A percentile compares a stretch with the other conserved stretches of the same genome.
These are phyloP conservation scores for Myotis pilosus DNA, from an alignment of 2,797 vertebrate genomes.

Conservation along the genomic window DNA sequence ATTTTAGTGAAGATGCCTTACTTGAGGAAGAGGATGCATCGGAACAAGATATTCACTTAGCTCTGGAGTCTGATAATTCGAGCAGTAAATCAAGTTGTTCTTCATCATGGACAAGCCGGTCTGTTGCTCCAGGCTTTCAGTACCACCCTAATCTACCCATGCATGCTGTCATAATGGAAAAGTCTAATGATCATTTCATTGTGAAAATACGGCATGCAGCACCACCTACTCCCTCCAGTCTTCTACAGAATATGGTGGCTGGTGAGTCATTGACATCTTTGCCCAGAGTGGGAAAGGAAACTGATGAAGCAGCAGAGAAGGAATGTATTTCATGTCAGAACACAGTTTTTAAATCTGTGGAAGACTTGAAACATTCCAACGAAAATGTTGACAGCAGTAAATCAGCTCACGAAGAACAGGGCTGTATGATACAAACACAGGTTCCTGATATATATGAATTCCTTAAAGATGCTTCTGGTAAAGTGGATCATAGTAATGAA, in stretches of 20 bases:
- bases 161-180: conserved; percentile 97
- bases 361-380: conserved; percentile 52
- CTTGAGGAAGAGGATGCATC: conserved; percentile 94
- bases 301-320: conserved; percentile 51
- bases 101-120: conserved; percentile 80
- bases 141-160: conserved; percentile 93
- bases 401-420: conserved; percentile 46
- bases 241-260: conserved; percentile 60
- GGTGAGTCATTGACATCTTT: conserved; percentile 63
- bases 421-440: conserved; percentile 59
- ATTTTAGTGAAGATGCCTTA: conserved; percentile 93
- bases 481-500: conserved; percentile 15
- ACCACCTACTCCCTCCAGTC: conserved; percentile 72
- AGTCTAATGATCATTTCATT: conserved; percentile 97
- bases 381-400: conserved; percentile 23
- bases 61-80: conserved; percentile 96
- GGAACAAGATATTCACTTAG: conserved; percentile 95
- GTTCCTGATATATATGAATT: conserved; percentile 71
- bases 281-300: conserved; percentile 58
- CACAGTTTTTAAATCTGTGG: neutral
- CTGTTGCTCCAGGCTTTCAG: conserved; percentile 84
- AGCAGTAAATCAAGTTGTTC: conserved; percentile 89
- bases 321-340: conserved; percentile 52
- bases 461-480: conserved; percentile 67
- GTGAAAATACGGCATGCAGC: conserved; percentile 93